Base-by-base conservation (phyloP, 1,140 invertebrate species). In the Tribolium madens region DNA sequence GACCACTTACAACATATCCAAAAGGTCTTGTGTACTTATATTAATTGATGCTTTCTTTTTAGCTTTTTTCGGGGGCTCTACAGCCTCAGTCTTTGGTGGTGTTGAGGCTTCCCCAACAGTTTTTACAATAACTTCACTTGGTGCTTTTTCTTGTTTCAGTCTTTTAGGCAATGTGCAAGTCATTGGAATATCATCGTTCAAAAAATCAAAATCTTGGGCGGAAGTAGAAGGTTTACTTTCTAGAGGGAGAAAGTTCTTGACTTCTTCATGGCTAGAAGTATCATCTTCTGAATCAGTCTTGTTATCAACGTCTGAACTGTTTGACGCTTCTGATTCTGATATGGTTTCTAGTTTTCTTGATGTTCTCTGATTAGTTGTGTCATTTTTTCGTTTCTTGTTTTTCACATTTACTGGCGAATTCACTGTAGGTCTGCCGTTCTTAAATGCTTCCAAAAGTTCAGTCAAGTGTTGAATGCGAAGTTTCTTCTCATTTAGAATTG, bases 401-500 rank as follows among this genome's bases (percentile, higher is more conserved):
- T 50, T 52, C 3, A 31, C 50, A 10, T 69, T 33, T 1, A 76
- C 74, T 6, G 14, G 15, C 7, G 77, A 79, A 72, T 81, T 79
- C 1, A 68, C 26, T 46, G 60, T 75, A 2, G 76, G 33, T 64
- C 80, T 78, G 17, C 77, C 77, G 12, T 74, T 33, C 21, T 64
- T 81, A n/a, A 81, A 80, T 0, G 76, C 78, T 17, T 77, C 69
- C 70, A 82, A 18, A 1, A 76, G 53, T 53, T 82, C 74, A 69
- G 64, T 81, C 14, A 81, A 75, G 69, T 82, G 81, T 36, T 81
- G 81, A 77, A 82, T 82, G 46, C 76, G 76, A 14, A 57, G 60
- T 69, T 82, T 82, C 50, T 82, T 82, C 71, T 82, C 81, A 72
- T 81, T 81, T 18, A 82, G 31, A 9, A 82, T 17, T 13, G 48